A percentile compares a stretch with the other conserved stretches of the same genome.
Evolutionary conservation across 2,888 invertebrate genomes (phyloP).

Genomic region (Drosophila tanythrix): DNA sequence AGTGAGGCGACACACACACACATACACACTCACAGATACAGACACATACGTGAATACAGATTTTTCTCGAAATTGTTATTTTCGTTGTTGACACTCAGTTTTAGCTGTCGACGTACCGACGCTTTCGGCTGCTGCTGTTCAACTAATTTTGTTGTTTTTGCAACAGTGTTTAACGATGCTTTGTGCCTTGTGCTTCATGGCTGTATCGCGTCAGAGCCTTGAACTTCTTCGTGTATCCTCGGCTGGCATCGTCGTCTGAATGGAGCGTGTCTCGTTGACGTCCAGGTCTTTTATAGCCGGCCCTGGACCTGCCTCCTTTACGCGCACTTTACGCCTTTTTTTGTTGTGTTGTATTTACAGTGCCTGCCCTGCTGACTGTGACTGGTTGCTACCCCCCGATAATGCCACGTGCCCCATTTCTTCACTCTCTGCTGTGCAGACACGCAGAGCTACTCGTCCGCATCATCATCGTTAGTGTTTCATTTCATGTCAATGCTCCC

Average conservation of each 20-base stretch:
- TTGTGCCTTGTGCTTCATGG: slow-evolving; percentile 17
- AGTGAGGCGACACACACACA: not conserved
- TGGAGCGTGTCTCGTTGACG: slow-evolving; percentile 57
- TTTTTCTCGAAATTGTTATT: slow-evolving; percentile 42
- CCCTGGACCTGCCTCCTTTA: slow-evolving; percentile 12
- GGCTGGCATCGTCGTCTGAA: slow-evolving; percentile 56
- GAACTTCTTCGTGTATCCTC: slow-evolving; percentile 43
- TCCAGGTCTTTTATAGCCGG: slow-evolving; percentile 73
- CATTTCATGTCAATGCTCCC: slow-evolving; percentile 63
- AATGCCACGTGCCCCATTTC: not conserved
- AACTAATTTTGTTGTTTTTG: slow-evolving; percentile 62
- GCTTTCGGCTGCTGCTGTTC: slow-evolving; percentile 62
- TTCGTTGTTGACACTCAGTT: slow-evolving; percentile 46
- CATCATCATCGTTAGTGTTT: slow-evolving; percentile 58
- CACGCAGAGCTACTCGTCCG: slow-evolving; percentile 32
- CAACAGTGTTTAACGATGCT: slow-evolving; percentile 44
- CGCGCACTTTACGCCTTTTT: slow-evolving; percentile 48
- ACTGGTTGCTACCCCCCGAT: slow-evolving; percentile 3
- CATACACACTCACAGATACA: slow-evolving; percentile 2
- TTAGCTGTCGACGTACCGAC: slow-evolving; percentile 39
- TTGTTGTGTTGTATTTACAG: not conserved
- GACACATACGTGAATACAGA: slow-evolving; percentile 9
- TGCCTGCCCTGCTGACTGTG: slow-evolving; percentile 10
- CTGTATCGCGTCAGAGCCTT: slow-evolving; percentile 19
- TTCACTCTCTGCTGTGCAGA: slow-evolving; percentile 4